Evolutionary conservation across 2,113 vertebrate genomes (phyloP).

Genomic region (Theropithecus gelada): DNA sequence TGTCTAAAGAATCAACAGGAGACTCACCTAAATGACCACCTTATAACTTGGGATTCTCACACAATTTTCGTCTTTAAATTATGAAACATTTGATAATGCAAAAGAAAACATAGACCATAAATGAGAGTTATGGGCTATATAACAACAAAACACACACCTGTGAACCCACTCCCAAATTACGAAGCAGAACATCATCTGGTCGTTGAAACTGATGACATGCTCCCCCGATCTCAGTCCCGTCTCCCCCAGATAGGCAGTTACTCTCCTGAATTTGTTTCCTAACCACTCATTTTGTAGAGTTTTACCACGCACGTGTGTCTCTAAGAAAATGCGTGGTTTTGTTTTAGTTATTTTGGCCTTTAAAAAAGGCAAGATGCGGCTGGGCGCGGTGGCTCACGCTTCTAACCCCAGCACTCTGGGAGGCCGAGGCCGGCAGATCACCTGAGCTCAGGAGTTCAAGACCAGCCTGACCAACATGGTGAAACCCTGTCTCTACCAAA

Average conservation of each 20-base stretch:
- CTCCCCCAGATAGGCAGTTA: not conserved
- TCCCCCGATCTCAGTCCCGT: not conserved
- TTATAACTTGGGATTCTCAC: not conserved
- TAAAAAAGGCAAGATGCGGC: not conserved
- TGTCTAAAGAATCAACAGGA: not conserved
- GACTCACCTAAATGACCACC: not conserved
- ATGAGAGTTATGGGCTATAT: not conserved
- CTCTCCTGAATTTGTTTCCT: not conserved
- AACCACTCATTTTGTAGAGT: not conserved
- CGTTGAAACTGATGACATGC: too few species aligned
- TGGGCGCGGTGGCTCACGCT: rapidly evolving
- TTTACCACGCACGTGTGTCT: not conserved
- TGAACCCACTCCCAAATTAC: not conserved
- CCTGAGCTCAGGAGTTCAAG: too few species aligned
- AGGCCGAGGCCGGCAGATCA: too few species aligned
- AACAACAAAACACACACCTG: not conserved
- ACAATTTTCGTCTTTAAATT: not conserved
- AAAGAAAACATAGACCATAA: not conserved
- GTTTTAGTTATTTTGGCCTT: not conserved
- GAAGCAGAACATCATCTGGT: not conserved
- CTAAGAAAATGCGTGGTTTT: not conserved
- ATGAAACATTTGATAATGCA: not conserved
- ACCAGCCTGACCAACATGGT: too few species aligned
- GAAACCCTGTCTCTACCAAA: too few species aligned
- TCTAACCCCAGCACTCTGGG: too few species aligned